Base-by-base conservation (phyloP, 1,140 invertebrate species). In the Eciton burchellii region DNA sequence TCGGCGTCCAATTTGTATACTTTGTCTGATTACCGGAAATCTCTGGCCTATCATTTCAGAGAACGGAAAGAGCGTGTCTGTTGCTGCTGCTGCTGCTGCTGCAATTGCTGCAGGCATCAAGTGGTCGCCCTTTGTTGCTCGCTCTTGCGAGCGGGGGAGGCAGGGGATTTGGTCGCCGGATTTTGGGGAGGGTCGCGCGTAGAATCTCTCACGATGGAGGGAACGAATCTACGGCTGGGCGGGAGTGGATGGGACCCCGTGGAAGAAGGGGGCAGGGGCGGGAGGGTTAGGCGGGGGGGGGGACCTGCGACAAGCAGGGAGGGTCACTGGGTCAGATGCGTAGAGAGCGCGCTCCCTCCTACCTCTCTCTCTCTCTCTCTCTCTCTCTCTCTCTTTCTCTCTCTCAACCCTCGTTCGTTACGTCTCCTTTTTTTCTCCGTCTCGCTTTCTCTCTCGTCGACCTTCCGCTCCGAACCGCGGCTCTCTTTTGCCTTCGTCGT, bases 301-400 rank as follows among this genome's bases (percentile, higher is more conserved):
- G 85, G n/a, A n/a, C n/a, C n/a, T n/a, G n/a, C n/a, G n/a, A 86
- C 84, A 82, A 89, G n/a, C 81, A 82, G 89, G 87, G 88, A 91
- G 90, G 92, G 91, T 94, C 91, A 93, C 92, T 93, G 90, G 93
- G 93, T 93, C 93, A 93, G 86, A 92, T 90, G 89, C 89, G 89
- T 88, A 89, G 52, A 56, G 62, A 79, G 87, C 88, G 87, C 79
- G 85, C 81, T 90, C 87, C 85, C 87, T 89, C 81, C 35, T 82
- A 81, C 82, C 72, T 54, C 24, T 35, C 56, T 29, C 70, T 73
- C 52, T 59, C 12, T 59, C 24, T 59, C 57, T 60, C 24, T 5
- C 21, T 24, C 12, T 26, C 21, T 59, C 24, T 59, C 24, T 59
- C 9, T 57, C 21, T 87, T 84, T 85, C 83, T 83, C 81, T 82